A percentile compares a stretch with the other conserved stretches of the same genome.
These are phyloP conservation scores for Acanthococcus lagerstroemiae DNA, from an alignment of 2,888 invertebrate genomes.

Conservation along the genomic window DNA sequence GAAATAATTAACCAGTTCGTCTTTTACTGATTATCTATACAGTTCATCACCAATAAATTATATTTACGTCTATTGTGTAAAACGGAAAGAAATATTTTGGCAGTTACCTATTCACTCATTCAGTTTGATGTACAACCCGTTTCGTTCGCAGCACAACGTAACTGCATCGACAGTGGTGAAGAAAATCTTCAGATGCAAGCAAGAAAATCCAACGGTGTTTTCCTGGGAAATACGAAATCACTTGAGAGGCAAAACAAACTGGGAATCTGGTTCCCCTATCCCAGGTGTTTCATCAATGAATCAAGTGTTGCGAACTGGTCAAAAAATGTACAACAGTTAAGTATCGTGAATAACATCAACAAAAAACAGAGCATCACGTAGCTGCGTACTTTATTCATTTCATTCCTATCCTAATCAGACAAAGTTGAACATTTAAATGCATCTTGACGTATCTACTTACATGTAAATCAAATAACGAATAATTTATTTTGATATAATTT, in stretches of 20 bases:
- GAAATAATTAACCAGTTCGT: too few relatives aligned
- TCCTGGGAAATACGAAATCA: constrained; percentile 94
- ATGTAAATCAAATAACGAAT: too few relatives aligned
- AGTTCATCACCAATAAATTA: too few relatives aligned
- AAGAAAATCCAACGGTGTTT: constrained; percentile 91
- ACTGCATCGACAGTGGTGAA: constrained; percentile 92
- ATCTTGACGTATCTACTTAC: too few relatives aligned
- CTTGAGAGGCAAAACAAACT: constrained; percentile 76
- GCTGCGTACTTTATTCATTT: background rate
- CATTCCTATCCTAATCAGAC: too few relatives aligned
- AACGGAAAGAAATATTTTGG: too few relatives aligned
- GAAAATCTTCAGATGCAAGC: constrained; percentile 85
- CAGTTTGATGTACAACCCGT: too few relatives aligned
- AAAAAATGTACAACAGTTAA: constrained; percentile 9
- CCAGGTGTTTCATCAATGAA: background rate
- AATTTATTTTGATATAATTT: background rate
- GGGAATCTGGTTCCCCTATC: constrained; percentile 57
- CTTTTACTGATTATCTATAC: too few relatives aligned
- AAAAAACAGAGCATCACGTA: background rate
- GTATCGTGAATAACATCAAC: background rate
- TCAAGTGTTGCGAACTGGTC: background rate
- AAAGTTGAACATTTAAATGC: too few relatives aligned
- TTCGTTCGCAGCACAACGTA: constrained; percentile 79
- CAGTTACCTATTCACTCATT: too few relatives aligned
- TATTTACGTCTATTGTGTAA: too few relatives aligned